Evolutionary conservation across 2,888 invertebrate genomes (phyloP), one percentile per base, ranked within the genome.

Genomic region (Holacanthella duospinosa): DNA sequence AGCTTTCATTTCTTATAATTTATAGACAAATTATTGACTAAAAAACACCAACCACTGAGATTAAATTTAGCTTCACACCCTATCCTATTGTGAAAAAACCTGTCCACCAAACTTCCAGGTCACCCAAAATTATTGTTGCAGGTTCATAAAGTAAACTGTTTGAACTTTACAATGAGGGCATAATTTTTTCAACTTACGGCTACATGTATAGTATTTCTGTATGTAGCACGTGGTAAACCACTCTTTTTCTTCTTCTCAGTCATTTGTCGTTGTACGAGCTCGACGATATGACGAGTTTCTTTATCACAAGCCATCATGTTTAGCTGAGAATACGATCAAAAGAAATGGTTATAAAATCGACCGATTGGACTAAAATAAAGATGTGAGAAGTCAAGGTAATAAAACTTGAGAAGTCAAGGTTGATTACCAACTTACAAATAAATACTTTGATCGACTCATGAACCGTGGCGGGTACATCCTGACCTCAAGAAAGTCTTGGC

Each of bases 371-470:
- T 12, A 12, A 12, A 43, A 12, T 43, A 12, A n/a, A n/a, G n/a
- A n/a, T n/a, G n/a, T n/a, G n/a, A 43, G 12, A 43, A 43, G 12
- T 43, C 43, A 43, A n/a, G n/a, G n/a, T n/a, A n/a, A n/a, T n/a
- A n/a, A n/a, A n/a, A n/a, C n/a, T n/a, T n/a, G n/a, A n/a, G n/a
- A n/a, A n/a, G n/a, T n/a, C n/a, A 36, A 16, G 6, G 54, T 6
- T 53, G 54, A 53, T 6, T 53, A 24, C 56, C n/a, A n/a, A 24
- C 56, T 58, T 16, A 58, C 29, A 21, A 58, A 58, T 21, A 58
- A 36, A 25, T 21, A 58, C 28, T 58, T 58, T 16, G n/a, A n/a
- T n/a, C n/a, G n/a, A n/a, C n/a, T n/a, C n/a, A n/a, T n/a, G n/a
- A n/a, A n/a, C n/a, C n/a, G n/a, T n/a, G n/a, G n/a, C n/a, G n/a